Percentiles rank a stretch among this genome's conserved stretches.
Evolutionary conservation across 2,888 invertebrate genomes (phyloP).

Genomic region (Arrhopalites spinosus): DNA sequence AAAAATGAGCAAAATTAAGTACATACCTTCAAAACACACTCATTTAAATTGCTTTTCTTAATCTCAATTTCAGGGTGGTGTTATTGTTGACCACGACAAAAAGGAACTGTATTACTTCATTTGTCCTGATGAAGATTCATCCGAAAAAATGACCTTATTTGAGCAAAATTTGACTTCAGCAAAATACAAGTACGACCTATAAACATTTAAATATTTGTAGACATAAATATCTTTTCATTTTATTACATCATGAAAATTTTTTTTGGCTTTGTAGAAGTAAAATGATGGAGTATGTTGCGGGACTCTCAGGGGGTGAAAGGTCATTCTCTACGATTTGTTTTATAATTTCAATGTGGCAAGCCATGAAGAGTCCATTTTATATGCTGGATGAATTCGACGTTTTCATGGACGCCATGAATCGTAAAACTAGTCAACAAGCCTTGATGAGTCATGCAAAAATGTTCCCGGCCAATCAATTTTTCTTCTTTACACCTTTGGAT

Average conservation of each 20-base stretch:
- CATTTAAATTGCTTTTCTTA: not conserved
- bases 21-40: not conserved
- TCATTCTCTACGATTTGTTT: conserved; percentile 95
- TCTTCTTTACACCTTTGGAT: conserved; percentile 80
- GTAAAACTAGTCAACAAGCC: conserved; percentile 74
- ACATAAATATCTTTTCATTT: not conserved
- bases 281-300: conserved; percentile 39
- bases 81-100: conserved; percentile 34
- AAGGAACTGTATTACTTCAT: conserved; percentile 40
- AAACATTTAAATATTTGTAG: not conserved
- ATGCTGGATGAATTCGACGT: conserved; percentile 97
- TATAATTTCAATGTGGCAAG: conserved; percentile 90
- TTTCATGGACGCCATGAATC: conserved; percentile 89
- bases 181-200: conserved; percentile 20
- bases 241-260: too few species aligned
- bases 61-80: conserved; percentile 26
- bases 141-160: conserved; percentile 17
- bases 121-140: conserved; percentile 38
- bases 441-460: conserved; percentile 74
- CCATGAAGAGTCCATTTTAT: conserved; percentile 88
- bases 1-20: not conserved
- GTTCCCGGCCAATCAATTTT: conserved; percentile 75
- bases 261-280: conserved; percentile 17
- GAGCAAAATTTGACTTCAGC: not conserved
- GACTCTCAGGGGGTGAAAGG: conserved; percentile 91